phyloP scores from a whole-genome alignment of 1,140 invertebrate genomes.

The Callitettix versicolor region DNA sequence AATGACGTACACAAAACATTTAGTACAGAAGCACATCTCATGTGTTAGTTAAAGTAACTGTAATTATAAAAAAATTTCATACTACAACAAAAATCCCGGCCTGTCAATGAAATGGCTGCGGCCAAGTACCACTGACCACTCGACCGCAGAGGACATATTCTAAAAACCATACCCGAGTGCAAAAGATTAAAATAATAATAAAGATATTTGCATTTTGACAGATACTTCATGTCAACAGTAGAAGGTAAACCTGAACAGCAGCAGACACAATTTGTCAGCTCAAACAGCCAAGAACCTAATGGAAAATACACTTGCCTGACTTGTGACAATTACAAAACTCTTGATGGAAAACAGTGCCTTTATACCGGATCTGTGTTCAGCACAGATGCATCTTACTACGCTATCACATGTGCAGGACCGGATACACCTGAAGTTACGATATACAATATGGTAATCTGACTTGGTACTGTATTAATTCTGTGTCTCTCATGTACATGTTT shows the following conservation, averaged over 20 bases:
- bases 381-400: conserved; percentile 47
- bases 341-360: conserved; percentile 45
- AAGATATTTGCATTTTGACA: conserved; percentile 32
- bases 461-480: neutral
- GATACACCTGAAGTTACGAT: conserved; percentile 35
- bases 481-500: neutral
- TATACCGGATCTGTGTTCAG: conserved; percentile 55
- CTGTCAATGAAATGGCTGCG: no score
- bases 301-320: conserved; percentile 30
- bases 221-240: conserved; percentile 55
- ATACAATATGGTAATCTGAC: conserved; percentile 29
- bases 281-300: conserved; percentile 18
- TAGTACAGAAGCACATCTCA: no score
- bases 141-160: no score
- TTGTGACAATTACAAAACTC: conserved; percentile 31
- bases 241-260: conserved; percentile 29
- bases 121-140: no score
- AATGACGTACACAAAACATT: no score
- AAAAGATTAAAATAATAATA: neutral
- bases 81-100: no score
- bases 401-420: conserved; percentile 64
- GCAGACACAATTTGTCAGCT: conserved; percentile 16
- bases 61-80: no score
- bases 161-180: no score
- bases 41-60: no score